Evolutionary conservation across 2,797 vertebrate species (phyloP), one percentile per base, ranked within the genome.

Genomic region (Eptatretus atami): DNA sequence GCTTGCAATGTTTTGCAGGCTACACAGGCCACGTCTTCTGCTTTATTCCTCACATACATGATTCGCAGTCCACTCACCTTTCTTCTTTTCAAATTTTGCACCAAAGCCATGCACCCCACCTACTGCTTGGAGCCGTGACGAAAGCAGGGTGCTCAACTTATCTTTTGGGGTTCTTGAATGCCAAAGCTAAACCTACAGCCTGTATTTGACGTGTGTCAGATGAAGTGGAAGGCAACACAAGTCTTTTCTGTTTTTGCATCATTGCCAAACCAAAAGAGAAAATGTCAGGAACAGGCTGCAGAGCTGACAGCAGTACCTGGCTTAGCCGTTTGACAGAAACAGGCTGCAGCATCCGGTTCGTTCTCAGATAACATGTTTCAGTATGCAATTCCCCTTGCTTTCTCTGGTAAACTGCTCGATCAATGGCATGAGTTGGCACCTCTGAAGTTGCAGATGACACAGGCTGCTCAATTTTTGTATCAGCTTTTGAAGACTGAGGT

Each of bases 321-420:
- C 69, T 78, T 79, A 66, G 67, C 67, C 68, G 68, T 71, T 68
- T 77, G 74, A 71, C 74, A 81, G 63, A 68, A 65, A 68, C 78
- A 78, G 64, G 57, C 69, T 64, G 72, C 69, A 53, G 63, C 60
- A 53, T 69, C 67, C 1, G 64, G 65, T 61, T 80, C 75, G 65
- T 83, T 67, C 75, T 79, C 66, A 83, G 73, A 9, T 78, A 53
- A 70, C 92, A 98, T 44, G 12, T 14, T 60, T 65, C 74, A 70
- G 86, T 95, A 69, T 92, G 80, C 90, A 88, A 95, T 6, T 85
- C 76, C 44, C 79, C 80, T 64, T 74, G 76, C 15, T 82, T 85
- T n/a, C n/a, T 71, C 76, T 85, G 53, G 71, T 66, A 73, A 83
- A 79, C 66, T 70, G 73, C 53, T 72, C 67, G n/a, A 52, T 68